These are phyloP conservation scores for Serrognathus titanus DNA, from an alignment of 2,888 invertebrate species.

Conservation along the genomic window DNA sequence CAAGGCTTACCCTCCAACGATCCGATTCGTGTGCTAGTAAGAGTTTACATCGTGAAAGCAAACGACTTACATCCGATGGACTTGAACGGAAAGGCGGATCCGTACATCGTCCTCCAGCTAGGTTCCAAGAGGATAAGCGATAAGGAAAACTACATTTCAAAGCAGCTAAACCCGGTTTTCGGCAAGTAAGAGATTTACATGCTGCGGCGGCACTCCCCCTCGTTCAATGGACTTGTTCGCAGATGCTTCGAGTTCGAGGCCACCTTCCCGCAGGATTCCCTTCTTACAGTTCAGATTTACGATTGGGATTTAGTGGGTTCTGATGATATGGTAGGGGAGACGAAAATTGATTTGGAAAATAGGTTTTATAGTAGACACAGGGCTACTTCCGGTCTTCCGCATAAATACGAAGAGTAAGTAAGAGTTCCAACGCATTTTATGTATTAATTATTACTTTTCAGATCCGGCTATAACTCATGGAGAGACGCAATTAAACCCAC, in stretches of 20 bases:
- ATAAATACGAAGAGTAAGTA: slow-evolving; percentile 80
- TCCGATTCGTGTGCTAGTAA: slow-evolving; percentile 81
- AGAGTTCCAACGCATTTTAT: no score
- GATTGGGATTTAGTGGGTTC: slow-evolving; percentile 90
- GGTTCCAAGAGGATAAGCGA: slow-evolving; percentile 80
- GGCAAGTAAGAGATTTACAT: slow-evolving; percentile 60
- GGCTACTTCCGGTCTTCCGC: slow-evolving; percentile 79
- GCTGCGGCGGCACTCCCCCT: neutral
- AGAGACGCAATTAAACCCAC: slow-evolving; percentile 86
- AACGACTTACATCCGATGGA: slow-evolving; percentile 89
- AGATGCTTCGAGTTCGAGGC: slow-evolving; percentile 90
- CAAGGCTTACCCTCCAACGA: slow-evolving; percentile 81
- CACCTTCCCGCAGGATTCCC: slow-evolving; percentile 87
- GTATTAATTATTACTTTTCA: slow-evolving; percentile 36
- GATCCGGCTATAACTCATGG: slow-evolving; percentile 84
- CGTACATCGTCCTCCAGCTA: slow-evolving; percentile 81
- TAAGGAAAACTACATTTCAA: slow-evolving; percentile 86
- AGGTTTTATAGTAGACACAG: slow-evolving; percentile 86
- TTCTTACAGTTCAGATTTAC: slow-evolving; percentile 77
- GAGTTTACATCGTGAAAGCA: slow-evolving; percentile 83
- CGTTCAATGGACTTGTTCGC: slow-evolving; percentile 22
- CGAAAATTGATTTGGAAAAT: slow-evolving; percentile 87
- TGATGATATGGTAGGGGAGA: slow-evolving; percentile 89
- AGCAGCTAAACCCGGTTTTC: slow-evolving; percentile 89
- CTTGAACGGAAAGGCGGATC: slow-evolving; percentile 87